Conservation (phyloP, 2,888 invertebrate genomes). For the Achlya flavicornis region DNA sequence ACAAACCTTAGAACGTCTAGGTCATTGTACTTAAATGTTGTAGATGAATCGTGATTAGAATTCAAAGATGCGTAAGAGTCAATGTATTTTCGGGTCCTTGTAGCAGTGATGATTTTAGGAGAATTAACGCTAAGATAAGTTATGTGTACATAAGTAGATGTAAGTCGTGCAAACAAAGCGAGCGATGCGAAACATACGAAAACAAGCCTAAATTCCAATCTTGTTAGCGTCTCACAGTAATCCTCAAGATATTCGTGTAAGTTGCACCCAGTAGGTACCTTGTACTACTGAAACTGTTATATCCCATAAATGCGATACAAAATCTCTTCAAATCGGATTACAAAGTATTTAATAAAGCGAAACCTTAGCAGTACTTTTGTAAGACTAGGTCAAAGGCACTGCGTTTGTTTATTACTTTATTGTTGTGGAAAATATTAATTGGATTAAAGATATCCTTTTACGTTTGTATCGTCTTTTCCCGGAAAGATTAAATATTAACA, state of each 20-base stretch:
- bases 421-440: slow-evolving; percentile 22
- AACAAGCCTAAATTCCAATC: slow-evolving; percentile 1
- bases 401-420: slow-evolving; percentile 37
- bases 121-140: slow-evolving; percentile 24
- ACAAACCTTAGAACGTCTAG: slow-evolving; percentile 1
- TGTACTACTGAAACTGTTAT: slow-evolving; percentile 17
- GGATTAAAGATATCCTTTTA: background rate
- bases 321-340: slow-evolving; percentile 65
- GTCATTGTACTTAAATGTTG: background rate
- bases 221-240: background rate
- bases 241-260: slow-evolving; percentile 16
- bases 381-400: slow-evolving; percentile 59
- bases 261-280: slow-evolving; percentile 21
- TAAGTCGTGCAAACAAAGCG: background rate
- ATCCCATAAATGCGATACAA: slow-evolving; percentile 28
- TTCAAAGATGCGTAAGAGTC: background rate
- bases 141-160: slow-evolving; percentile 15
- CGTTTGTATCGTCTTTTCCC: background rate
- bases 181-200: background rate
- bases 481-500: background rate
- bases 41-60: background rate
- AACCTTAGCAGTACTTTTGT: slow-evolving; percentile 43
- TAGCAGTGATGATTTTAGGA: background rate
- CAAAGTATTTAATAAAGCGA: slow-evolving; percentile 49
- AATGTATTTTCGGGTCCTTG: background rate